A percentile compares a stretch with the other conserved stretches of the same genome.
phyloP scores from a whole-genome alignment of 2,888 invertebrate genomes.

The Linyphia triangularis region DNA sequence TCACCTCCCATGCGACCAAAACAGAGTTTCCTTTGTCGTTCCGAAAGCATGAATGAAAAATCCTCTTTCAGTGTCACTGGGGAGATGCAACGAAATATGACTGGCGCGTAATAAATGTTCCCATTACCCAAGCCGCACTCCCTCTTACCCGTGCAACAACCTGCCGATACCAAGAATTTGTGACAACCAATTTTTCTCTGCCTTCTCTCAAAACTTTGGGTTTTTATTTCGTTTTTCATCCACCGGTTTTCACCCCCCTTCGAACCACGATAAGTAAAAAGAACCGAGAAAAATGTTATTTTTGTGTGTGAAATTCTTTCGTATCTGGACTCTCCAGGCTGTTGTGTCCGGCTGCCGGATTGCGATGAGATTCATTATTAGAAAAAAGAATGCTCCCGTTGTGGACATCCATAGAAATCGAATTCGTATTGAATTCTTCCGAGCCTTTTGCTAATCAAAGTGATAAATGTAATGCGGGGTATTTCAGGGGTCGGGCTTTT shows the following conservation, averaged over 20 bases:
- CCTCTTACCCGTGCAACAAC: slow-evolving; percentile 40
- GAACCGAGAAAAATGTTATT: not conserved
- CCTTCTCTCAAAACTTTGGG: slow-evolving; percentile 15
- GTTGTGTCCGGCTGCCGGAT: slow-evolving; percentile 27
- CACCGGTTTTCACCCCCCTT: not conserved
- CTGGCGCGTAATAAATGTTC: slow-evolving; percentile 52
- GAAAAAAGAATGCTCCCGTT: slow-evolving; percentile 23
- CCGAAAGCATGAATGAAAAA: not conserved
- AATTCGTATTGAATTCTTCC: slow-evolving; percentile 59
- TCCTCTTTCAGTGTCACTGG: not conserved
- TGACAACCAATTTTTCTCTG: slow-evolving; percentile 62
- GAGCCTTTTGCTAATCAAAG: slow-evolving; percentile 45
- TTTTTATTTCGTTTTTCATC: slow-evolving; percentile 24
- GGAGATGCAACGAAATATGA: slow-evolving; percentile 50
- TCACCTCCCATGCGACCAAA: no score
- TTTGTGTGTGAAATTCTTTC: not conserved
- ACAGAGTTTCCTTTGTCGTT: not conserved
- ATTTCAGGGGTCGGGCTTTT: not conserved
- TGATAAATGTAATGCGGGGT: slow-evolving; percentile 56
- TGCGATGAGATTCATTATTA: slow-evolving; percentile 51
- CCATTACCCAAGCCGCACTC: slow-evolving; percentile 26
- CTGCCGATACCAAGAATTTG: slow-evolving; percentile 41
- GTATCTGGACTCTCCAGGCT: slow-evolving; percentile 38
- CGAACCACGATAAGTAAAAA: slow-evolving; percentile 20
- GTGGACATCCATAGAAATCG: slow-evolving; percentile 42